Evolutionary conservation across 2,797 vertebrate genomes (phyloP), one percentile per base, ranked within the genome.

Genomic region (Mallotus villosus): DNA sequence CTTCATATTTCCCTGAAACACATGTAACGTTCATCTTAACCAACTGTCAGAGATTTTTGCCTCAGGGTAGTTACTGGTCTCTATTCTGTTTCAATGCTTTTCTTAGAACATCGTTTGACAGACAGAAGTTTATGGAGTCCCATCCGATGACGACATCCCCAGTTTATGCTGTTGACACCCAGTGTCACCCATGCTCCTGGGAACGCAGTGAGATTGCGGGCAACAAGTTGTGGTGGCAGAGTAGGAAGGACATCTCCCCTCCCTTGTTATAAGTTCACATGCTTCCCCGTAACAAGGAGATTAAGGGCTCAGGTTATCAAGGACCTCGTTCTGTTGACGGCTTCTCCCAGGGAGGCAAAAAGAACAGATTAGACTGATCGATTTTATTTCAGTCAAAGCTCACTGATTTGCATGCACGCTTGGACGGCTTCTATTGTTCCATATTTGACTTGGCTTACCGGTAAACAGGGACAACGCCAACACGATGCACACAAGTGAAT

Each of bases 331-430:
- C 17, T 32, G 21, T 16, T 16, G 14, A 14, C 55, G 19, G 41
- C 11, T 67, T 8, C 65, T 53, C 72, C 24, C 3, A n/a, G 25
- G 49, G 27, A 12, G 34, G 57, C 64, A 57, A 19, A 76, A 70
- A 46, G 75, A 73, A 74, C 58, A 68, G 72, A 82, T 81, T 68
- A 11, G 24, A 69, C 62, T 49, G 67, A 77, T 77, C 73, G 34
- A 41, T 78, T 75, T 81, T 84, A 84, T 83, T 83, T 82, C 78
- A 2, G 37, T 65, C 58, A 19, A 16, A 37, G n/a, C 11, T 69
- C 65, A 55, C 49, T 41, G 21, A 21, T 41, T 11, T 41, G 37
- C 37, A 41, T 41, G 9, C 9, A 12, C 2, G 37, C 11, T 41
- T 12, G 37, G 11, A 41, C 37, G 14, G 37, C 37, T 12, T 41